phyloP scores from a whole-genome alignment of 2,797 vertebrate genomes.

The Pseudochirops cupreus region DNA sequence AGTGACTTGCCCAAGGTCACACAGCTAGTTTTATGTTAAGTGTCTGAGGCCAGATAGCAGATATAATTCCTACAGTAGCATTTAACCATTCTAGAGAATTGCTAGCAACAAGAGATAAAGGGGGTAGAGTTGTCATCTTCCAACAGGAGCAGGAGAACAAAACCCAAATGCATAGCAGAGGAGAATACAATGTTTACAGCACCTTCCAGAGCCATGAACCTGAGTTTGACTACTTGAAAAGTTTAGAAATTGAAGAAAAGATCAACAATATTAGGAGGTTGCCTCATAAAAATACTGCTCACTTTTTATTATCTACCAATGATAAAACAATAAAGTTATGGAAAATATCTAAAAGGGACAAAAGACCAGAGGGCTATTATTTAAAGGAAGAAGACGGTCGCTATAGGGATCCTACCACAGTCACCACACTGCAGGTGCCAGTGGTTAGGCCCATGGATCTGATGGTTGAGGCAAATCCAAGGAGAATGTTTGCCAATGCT shows the following conservation, averaged over 20 bases:
- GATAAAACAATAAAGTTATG: constrained; percentile 81
- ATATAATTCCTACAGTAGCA: too few relatives aligned
- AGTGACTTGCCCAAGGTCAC: too few relatives aligned
- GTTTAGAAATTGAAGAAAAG: constrained; percentile 98
- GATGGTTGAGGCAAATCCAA: constrained; percentile 98
- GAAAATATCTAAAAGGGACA: too few relatives aligned
- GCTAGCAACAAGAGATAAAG: too few relatives aligned
- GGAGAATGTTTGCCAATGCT: constrained; percentile 97
- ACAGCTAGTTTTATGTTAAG: too few relatives aligned
- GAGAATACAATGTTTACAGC: constrained; percentile 99
- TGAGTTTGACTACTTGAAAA: constrained; percentile 99
- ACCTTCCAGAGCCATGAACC: constrained; percentile 99
- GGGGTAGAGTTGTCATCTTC: too few relatives aligned
- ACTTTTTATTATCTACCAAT: constrained; percentile 97
- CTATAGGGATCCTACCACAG: too few relatives aligned
- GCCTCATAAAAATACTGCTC: constrained; percentile 96
- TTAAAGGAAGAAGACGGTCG: too few relatives aligned
- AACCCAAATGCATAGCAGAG: constrained; percentile 93
- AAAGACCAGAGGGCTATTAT: too few relatives aligned
- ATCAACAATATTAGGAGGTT: constrained; percentile 99
- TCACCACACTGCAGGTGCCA: constrained; percentile 89
- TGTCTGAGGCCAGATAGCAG: too few relatives aligned
- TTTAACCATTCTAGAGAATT: too few relatives aligned
- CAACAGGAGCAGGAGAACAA: constrained; percentile 87
- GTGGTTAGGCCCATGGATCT: constrained; percentile 98